A percentile compares a stretch with the other conserved stretches of the same genome.
Conservation (phyloP, 1,140 invertebrate species). For the Sinonovacula constricta region DNA sequence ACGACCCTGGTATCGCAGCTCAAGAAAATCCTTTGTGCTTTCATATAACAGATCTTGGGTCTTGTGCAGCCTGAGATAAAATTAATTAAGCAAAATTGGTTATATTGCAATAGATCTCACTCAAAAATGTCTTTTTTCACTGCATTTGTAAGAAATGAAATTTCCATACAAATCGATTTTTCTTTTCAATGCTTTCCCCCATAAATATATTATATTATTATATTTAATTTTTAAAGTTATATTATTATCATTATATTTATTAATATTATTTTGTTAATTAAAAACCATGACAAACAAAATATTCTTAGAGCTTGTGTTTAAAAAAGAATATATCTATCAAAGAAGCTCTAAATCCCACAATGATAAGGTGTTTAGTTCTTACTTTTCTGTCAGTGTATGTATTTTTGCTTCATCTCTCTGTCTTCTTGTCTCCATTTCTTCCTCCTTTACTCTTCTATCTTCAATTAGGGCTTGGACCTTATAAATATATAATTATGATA, state of each 20-base stretch:
- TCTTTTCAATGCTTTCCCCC: too few relatives aligned
- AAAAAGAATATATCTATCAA: too few relatives aligned
- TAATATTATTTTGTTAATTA: not conserved
- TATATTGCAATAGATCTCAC: too few relatives aligned
- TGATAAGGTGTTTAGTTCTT: too few relatives aligned
- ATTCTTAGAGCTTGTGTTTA: too few relatives aligned
- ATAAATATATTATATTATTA: too few relatives aligned
- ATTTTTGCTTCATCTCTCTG: conserved; percentile 77
- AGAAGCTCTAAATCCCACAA: too few relatives aligned
- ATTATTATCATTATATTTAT: not conserved
- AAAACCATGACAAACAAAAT: not conserved
- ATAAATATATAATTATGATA: conserved; percentile 8
- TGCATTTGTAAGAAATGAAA: too few relatives aligned
- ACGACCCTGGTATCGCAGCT: conserved; percentile 74
- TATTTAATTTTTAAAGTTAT: too few relatives aligned
- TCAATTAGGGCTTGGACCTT: conserved; percentile 72
- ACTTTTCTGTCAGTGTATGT: conserved; percentile 77
- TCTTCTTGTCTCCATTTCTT: conserved; percentile 76
- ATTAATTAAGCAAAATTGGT: too few relatives aligned
- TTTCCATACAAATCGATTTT: too few relatives aligned
- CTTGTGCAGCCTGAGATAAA: conserved; percentile 78
- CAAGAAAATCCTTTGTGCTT: conserved; percentile 78
- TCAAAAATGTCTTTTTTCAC: too few relatives aligned
- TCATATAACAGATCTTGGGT: conserved; percentile 79
- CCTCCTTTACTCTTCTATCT: conserved; percentile 75